These are phyloP conservation scores for Chironomus tepperi DNA, from an alignment of 1,140 invertebrate species.

Conservation along the genomic window DNA sequence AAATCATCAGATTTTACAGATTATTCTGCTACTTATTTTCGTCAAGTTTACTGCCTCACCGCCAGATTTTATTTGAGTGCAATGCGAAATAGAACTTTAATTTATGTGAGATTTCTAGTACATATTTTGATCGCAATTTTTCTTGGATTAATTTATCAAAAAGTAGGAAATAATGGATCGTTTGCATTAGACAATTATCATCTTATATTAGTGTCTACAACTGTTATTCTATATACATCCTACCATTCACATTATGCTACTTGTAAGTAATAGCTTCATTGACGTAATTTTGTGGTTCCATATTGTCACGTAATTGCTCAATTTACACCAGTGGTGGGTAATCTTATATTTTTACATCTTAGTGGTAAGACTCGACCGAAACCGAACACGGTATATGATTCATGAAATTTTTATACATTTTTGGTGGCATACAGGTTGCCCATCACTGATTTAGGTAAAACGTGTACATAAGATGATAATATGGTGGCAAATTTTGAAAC, in stretches of 20 bases:
- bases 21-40: not conserved
- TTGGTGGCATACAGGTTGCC: too few relatives aligned
- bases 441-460: too few relatives aligned
- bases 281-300: too few relatives aligned
- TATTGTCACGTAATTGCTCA: too few relatives aligned
- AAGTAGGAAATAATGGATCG: slow-evolving; percentile 68
- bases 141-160: slow-evolving; percentile 68
- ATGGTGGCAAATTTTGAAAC: too few relatives aligned
- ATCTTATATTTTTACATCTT: too few relatives aligned
- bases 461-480: too few relatives aligned
- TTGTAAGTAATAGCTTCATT: not conserved
- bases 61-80: not conserved
- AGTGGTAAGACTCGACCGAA: too few relatives aligned
- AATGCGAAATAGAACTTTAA: slow-evolving; percentile 2
- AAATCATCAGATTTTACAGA: not conserved
- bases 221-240: slow-evolving; percentile 73
- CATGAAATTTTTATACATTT: too few relatives aligned
- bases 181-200: not conserved
- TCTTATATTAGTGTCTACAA: slow-evolving; percentile 57
- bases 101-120: slow-evolving; percentile 66
- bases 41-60: not conserved
- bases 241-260: slow-evolving; percentile 70
- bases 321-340: too few relatives aligned
- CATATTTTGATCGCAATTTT: slow-evolving; percentile 67
- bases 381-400: too few relatives aligned